Conservation (phyloP, 2,113 vertebrate species). For the Bubo blakistoni region DNA sequence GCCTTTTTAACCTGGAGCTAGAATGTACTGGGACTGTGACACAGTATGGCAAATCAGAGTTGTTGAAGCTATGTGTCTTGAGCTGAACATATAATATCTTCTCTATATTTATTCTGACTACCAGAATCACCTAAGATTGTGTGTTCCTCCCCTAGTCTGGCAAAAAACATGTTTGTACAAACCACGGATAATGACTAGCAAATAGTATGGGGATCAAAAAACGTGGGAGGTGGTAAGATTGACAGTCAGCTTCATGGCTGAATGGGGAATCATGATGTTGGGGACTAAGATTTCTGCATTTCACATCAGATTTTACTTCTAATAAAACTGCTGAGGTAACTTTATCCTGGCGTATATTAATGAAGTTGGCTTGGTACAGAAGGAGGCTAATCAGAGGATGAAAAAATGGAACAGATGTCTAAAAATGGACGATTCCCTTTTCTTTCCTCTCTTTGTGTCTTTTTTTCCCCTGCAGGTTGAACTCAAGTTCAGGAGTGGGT, state of each 20-base stretch:
- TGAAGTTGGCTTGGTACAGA: neutral
- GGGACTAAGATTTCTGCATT: neutral
- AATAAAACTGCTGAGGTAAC: neutral
- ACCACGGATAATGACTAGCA: neutral
- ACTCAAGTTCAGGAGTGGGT: neutral
- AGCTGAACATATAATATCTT: neutral
- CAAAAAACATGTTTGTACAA: neutral
- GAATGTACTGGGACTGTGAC: neutral
- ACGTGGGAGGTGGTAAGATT: neutral
- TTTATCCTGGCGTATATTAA: neutral
- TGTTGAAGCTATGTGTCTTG: neutral
- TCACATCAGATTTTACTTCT: neutral
- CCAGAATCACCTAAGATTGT: neutral
- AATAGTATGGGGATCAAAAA: neutral
- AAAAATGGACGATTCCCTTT: neutral
- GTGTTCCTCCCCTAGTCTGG: neutral
- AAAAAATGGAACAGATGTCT: neutral
- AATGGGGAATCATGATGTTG: neutral
- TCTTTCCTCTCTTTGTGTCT: neutral
- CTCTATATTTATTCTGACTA: neutral
- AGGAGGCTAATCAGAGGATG: neutral
- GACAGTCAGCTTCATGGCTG: neutral
- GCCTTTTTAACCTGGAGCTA: neutral
- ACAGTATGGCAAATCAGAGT: neutral
- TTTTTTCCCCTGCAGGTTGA: neutral